Percentiles rank a stretch among this genome's conserved stretches.
Evolutionary conservation across 53 echinoderm and acorn worm species (phyloP).

Genomic region (Apostichopus leukothele): DNA sequence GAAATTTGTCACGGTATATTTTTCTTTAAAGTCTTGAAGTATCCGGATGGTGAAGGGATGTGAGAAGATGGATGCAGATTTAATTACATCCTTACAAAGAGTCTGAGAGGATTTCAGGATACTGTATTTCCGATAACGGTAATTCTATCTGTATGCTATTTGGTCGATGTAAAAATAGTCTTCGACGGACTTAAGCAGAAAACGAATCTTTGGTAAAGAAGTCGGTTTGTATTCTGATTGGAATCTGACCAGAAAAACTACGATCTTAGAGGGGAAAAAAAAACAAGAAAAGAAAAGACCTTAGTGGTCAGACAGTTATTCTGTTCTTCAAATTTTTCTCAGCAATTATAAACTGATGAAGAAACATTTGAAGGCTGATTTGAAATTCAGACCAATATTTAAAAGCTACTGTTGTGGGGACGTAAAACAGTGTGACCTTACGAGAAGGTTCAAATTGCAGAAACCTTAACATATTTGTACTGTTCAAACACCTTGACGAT

Average conservation of each 20-base stretch:
- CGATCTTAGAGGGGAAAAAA: neutral
- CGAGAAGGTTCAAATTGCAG: too few species aligned
- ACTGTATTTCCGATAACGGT: neutral
- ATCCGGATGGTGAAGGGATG: neutral
- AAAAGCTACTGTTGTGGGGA: too few species aligned
- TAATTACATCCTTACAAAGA: neutral
- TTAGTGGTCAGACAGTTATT: too few species aligned
- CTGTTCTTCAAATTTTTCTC: too few species aligned
- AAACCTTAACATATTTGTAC: too few species aligned
- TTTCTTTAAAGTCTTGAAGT: neutral
- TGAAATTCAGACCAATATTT: too few species aligned
- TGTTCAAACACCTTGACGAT: neutral
- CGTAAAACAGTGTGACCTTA: too few species aligned
- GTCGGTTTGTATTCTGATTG: neutral
- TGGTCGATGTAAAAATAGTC: neutral
- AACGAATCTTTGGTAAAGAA: neutral
- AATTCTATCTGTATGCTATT: neutral
- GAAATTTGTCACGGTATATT: neutral
- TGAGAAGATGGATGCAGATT: neutral
- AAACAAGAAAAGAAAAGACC: too few species aligned
- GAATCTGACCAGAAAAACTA: neutral
- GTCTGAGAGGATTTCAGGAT: neutral
- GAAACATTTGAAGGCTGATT: too few species aligned
- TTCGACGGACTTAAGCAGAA: neutral
- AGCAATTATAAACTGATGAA: too few species aligned